Evolutionary conservation across 1,140 invertebrate genomes (phyloP).

Genomic region (Heliconius nattereri): DNA sequence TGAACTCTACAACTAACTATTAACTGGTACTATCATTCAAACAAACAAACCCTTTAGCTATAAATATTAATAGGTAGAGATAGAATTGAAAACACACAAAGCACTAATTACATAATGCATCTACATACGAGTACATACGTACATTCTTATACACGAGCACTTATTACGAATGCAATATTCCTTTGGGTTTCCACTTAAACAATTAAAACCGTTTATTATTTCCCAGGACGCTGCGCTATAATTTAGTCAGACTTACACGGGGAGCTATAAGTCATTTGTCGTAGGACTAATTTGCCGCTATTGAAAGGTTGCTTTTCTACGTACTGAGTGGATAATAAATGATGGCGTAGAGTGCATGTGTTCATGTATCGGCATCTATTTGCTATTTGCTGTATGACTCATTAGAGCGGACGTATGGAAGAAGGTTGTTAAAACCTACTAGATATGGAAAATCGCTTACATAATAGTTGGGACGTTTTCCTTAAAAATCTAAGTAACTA

Average conservation of each 20-base stretch:
- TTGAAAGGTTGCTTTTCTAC: constrained; percentile 15
- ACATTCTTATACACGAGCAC: neutral
- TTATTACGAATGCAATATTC: constrained; percentile 14
- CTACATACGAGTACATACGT: neutral
- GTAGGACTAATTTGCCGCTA: constrained; percentile 12
- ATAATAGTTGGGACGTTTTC: no score
- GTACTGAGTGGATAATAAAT: constrained; percentile 6
- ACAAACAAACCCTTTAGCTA: no score
- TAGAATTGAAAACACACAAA: neutral
- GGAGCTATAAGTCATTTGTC: constrained; percentile 18
- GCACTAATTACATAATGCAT: neutral
- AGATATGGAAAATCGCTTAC: neutral
- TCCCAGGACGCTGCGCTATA: constrained; percentile 7
- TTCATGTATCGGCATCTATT: constrained; percentile 11
- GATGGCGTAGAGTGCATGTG: neutral
- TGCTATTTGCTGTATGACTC: neutral
- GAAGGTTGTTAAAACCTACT: neutral
- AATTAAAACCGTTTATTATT: constrained; percentile 20
- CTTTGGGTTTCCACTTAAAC: constrained; percentile 18
- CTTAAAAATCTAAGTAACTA: no score
- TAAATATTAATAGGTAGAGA: no score
- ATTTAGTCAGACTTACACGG: constrained; percentile 6
- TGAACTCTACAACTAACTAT: no score
- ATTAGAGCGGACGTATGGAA: neutral
- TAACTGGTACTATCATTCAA: no score